Evolutionary conservation across 2,797 vertebrate species (phyloP).

Genomic region (Myotis vivesi): DNA sequence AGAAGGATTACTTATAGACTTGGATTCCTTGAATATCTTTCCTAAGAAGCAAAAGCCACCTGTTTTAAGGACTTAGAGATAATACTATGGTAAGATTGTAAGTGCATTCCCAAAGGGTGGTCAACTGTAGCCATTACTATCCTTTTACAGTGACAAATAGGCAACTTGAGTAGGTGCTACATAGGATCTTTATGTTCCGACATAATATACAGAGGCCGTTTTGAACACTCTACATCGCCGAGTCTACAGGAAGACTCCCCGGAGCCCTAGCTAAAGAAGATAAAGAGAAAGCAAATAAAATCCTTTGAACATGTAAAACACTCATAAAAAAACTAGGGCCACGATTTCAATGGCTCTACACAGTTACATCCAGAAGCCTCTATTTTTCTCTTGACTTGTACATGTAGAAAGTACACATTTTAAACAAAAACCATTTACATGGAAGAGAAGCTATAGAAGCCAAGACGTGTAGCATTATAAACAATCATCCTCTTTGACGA

Average conservation of each 20-base stretch:
- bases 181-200: background rate
- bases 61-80: constrained; percentile 24
- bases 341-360: background rate
- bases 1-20: background rate
- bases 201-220: background rate
- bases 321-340: background rate
- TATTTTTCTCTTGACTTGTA: background rate
- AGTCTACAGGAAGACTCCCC: background rate
- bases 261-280: background rate
- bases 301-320: background rate
- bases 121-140: background rate
- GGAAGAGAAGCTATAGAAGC: background rate
- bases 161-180: background rate
- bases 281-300: background rate
- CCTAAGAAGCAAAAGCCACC: constrained; percentile 38
- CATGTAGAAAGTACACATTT: background rate
- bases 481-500: constrained; percentile 35
- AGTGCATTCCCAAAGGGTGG: background rate
- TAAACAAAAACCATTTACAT: background rate
- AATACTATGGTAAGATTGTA: background rate
- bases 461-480: background rate
- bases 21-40: constrained; percentile 26
- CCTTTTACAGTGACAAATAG: background rate
- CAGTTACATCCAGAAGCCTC: background rate
- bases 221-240: background rate